phyloP scores from a whole-genome alignment of 2,888 invertebrate genomes.

The Caenorhabditis macrosperma region DNA sequence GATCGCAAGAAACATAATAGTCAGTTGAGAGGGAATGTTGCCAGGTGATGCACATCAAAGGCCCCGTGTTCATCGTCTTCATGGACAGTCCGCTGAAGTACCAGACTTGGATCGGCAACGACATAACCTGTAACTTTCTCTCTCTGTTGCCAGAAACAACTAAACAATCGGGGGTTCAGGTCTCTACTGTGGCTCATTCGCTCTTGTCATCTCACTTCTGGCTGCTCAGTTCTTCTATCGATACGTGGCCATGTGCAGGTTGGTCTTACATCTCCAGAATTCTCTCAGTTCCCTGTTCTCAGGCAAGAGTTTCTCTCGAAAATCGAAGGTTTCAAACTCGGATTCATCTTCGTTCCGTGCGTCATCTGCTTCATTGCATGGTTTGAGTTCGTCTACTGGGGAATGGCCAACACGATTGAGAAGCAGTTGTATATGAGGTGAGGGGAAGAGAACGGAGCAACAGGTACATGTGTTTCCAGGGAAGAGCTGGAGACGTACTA shows the following conservation, averaged over 20 bases:
- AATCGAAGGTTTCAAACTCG: conserved; percentile 34
- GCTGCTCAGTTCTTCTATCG: conserved; percentile 44
- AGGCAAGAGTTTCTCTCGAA: conserved; percentile 20
- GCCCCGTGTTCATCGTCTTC: conserved; percentile 32
- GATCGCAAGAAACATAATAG: too few species aligned
- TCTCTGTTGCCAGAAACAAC: not conserved
- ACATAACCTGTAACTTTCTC: conserved; percentile 15
- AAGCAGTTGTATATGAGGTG: conserved; percentile 44
- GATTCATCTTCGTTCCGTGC: conserved; percentile 36
- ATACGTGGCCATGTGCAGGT: conserved; percentile 36
- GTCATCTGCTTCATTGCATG: conserved; percentile 34
- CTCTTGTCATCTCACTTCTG: conserved; percentile 35
- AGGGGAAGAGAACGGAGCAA: not conserved
- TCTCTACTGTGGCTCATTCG: conserved; percentile 49
- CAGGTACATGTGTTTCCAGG: not conserved
- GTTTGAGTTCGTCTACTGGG: conserved; percentile 48
- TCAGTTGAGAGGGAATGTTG: not conserved
- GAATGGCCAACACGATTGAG: conserved; percentile 42
- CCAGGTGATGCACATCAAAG: conserved; percentile 51
- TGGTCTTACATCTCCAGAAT: too few species aligned
- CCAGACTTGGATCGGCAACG: conserved; percentile 28
- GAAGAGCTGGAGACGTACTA: conserved; percentile 28
- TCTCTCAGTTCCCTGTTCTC: too few species aligned
- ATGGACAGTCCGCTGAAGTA: conserved; percentile 47
- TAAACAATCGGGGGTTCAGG: not conserved